A percentile compares a stretch with the other conserved stretches of the same genome.
These are phyloP conservation scores for Phasia obesa DNA, from an alignment of 2,888 invertebrate species.

Conservation along the genomic window DNA sequence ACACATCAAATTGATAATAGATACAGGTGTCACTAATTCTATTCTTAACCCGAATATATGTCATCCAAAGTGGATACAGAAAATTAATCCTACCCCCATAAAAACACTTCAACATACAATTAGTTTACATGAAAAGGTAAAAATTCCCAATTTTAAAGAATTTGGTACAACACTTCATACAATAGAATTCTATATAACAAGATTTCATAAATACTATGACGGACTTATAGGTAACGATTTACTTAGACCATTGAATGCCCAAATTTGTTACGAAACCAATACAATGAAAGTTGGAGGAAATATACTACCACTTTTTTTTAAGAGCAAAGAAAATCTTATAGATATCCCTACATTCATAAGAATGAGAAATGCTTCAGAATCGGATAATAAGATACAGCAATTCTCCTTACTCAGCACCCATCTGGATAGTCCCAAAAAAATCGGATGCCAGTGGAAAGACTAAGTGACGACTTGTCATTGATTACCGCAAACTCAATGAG, in stretches of 20 bases:
- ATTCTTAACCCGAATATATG: constrained; percentile 31
- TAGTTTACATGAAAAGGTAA: constrained; percentile 8
- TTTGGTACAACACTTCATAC: not conserved
- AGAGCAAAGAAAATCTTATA: not conserved
- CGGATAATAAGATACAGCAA: too few species aligned
- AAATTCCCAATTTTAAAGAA: constrained; percentile 22
- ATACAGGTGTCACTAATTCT: constrained; percentile 27
- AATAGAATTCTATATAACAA: constrained; percentile 6
- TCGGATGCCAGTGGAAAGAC: too few species aligned
- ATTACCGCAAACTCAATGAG: too few species aligned
- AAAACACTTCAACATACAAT: constrained; percentile 19
- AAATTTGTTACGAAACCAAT: constrained; percentile 20
- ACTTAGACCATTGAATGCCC: constrained; percentile 11
- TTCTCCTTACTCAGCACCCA: too few species aligned
- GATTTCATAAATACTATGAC: constrained; percentile 2
- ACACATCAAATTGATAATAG: constrained; percentile 19
- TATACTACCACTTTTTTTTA: constrained; percentile 14
- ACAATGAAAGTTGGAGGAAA: constrained; percentile 19
- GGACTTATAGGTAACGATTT: constrained; percentile 6
- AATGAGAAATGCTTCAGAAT: too few species aligned
- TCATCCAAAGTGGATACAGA: constrained; percentile 26
- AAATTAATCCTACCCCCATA: constrained; percentile 10
- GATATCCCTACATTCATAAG: too few species aligned
- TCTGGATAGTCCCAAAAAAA: too few species aligned
- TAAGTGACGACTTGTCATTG: too few species aligned